Percentiles rank a stretch among this genome's conserved stretches.
Conservation (phyloP, 1,140 invertebrate genomes). For the Hyphantria cunea region DNA sequence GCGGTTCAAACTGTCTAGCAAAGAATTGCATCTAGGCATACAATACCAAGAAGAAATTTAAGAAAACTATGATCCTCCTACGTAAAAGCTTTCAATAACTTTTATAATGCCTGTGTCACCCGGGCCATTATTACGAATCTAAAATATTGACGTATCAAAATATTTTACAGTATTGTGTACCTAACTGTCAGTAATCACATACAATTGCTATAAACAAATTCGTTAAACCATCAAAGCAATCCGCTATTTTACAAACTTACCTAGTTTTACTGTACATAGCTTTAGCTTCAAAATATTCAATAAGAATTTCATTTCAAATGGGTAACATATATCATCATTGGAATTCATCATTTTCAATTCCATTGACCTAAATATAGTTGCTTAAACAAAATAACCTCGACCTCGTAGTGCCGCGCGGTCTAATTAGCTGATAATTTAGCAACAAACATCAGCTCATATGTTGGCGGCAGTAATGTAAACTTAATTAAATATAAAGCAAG, state of each 20-base stretch:
- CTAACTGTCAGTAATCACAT: background rate
- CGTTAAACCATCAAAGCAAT: background rate
- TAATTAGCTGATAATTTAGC: conserved; percentile 50
- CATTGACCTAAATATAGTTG: conserved; percentile 29
- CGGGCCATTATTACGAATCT: no score
- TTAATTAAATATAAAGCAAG: conserved; percentile 52
- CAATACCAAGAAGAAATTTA: no score
- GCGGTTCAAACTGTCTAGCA: no score
- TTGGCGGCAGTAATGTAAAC: conserved; percentile 39
- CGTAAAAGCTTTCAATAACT: no score
- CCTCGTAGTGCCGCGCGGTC: conserved; percentile 41
- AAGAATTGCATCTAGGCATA: no score
- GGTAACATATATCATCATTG: conserved; percentile 21
- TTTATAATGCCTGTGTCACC: no score
- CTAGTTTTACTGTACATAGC: conserved; percentile 13
- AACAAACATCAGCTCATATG: conserved; percentile 33
- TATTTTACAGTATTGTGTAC: background rate
- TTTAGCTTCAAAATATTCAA: conserved; percentile 13
- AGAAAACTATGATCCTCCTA: no score
- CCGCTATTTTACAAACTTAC: background rate
- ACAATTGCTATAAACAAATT: background rate
- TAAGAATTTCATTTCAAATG: conserved; percentile 4
- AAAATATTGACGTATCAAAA: background rate
- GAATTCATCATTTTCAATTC: conserved; percentile 28
- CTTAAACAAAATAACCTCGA: conserved; percentile 30